Evolutionary conservation across 2,888 invertebrate species (phyloP).

Genomic region (Drosophila flavopinicola): DNA sequence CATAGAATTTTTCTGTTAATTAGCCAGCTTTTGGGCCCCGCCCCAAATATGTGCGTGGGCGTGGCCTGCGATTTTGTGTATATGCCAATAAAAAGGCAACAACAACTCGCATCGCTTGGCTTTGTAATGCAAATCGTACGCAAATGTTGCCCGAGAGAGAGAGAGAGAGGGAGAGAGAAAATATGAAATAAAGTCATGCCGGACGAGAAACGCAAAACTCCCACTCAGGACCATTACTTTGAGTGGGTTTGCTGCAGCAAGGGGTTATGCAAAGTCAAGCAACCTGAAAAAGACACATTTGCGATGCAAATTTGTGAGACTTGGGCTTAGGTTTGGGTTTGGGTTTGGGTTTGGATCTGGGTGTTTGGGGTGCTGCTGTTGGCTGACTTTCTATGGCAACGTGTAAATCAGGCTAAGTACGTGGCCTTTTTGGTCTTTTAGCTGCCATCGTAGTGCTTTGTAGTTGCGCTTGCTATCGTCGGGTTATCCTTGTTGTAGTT

Average conservation of each 20-base stretch:
- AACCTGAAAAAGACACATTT: constrained; percentile 80
- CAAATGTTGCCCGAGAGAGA: constrained; percentile 64
- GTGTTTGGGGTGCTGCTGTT: constrained; percentile 18
- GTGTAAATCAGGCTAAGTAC: constrained; percentile 80
- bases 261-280: constrained; percentile 80
- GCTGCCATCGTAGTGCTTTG: constrained; percentile 56
- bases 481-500: constrained; percentile 12
- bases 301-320: constrained; percentile 71
- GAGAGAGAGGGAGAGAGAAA: constrained; percentile 58
- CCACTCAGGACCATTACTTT: constrained; percentile 39
- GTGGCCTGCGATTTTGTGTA: constrained; percentile 44
- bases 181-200: constrained; percentile 70
- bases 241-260: constrained; percentile 58
- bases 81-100: constrained; percentile 46
- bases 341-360: background rate
- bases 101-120: constrained; percentile 45
- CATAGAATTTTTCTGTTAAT: constrained; percentile 38
- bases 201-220: constrained; percentile 18
- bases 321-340: background rate
- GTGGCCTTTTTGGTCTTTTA: constrained; percentile 76
- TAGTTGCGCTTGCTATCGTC: constrained; percentile 22
- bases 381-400: constrained; percentile 64
- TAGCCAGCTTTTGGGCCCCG: constrained; percentile 34
- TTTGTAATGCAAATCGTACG: constrained; percentile 76
- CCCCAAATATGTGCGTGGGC: constrained; percentile 27